Evolutionary conservation across 2,888 invertebrate species (phyloP).

Genomic region (Drosophila colorata): DNA sequence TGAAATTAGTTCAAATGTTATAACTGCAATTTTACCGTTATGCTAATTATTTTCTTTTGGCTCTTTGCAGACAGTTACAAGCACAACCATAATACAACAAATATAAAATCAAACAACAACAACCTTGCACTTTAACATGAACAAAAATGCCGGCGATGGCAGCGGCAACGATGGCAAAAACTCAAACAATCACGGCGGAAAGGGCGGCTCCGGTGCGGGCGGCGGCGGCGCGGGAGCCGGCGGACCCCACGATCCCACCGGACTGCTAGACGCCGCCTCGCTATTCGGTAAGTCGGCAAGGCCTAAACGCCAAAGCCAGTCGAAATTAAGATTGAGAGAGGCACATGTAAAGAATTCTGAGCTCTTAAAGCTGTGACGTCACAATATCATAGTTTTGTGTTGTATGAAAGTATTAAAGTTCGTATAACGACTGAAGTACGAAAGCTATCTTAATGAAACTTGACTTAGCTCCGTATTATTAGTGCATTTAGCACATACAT

Average conservation of each 20-base stretch:
- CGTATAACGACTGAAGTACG: no score
- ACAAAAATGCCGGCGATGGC: conserved; percentile 91
- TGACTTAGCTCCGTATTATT: no score
- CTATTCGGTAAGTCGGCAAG: conserved; percentile 87
- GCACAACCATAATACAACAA: conserved; percentile 13
- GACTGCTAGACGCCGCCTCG: conserved; percentile 92
- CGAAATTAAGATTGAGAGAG: no score
- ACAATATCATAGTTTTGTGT: no score
- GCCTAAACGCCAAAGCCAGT: neutral
- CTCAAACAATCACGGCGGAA: conserved; percentile 82
- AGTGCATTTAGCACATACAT: no score
- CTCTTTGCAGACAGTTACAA: conserved; percentile 26
- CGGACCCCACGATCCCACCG: conserved; percentile 87
- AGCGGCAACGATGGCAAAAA: conserved; percentile 84
- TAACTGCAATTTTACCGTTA: conserved; percentile 3
- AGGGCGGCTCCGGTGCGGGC: conserved; percentile 85
- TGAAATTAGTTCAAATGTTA: conserved; percentile 2
- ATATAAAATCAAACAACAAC: conserved; percentile 16
- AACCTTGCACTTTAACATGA: conserved; percentile 86
- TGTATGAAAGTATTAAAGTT: no score
- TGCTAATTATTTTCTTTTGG: conserved; percentile 1
- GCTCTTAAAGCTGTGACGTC: no score
- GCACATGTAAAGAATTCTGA: no score
- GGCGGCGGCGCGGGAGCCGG: conserved; percentile 78
- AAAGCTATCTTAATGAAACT: no score